Evolutionary conservation across 2,888 invertebrate genomes (phyloP), one percentile per base, ranked within the genome.

Genomic region (Tortrix viridana): DNA sequence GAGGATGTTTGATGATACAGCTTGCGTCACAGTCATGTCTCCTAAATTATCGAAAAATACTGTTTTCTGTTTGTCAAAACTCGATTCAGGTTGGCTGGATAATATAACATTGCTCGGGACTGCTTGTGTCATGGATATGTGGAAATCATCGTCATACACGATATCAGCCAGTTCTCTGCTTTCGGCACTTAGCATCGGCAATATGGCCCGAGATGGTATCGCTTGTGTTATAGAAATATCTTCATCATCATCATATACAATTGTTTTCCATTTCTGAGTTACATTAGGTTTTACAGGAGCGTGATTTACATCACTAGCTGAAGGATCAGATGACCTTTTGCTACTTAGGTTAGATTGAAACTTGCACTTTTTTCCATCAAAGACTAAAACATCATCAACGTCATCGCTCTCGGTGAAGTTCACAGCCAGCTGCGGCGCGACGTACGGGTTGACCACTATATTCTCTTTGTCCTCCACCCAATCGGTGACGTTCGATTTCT

Each of bases 381-480:
- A 90, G 0, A 89, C 85, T 50, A 90, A 70, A 1, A 90, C 82
- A 74, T 88, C 76, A 65, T 87, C 80, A 0, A 75, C 68, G 9
- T 78, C 79, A 52, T 86, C 81, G 53, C 83, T 86, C 1, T 83
- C 59, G 16, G 83, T 84, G 63, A 88, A 89, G 60, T 86, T 86
- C 0, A 72, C 71, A 0, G 80, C 67, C 67, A 88, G 86, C 7
- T 69, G 69, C 0, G 86, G 82, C 0, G 84, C 69, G 0, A 76
- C 70, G 37, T 89, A 90, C 0, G 88, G 89, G 68, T 90, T 88
- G 0, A 87, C 32, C 6, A 73, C 79, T 5, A 90, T 86, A 73
- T 92, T 92, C 64, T 92, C 91, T 72, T 92, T 92, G 68, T 90
- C 89, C 1, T 73, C 72, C 1, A 72, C 71, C 83, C 84, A 88